Evolutionary conservation across 2,113 vertebrate species (phyloP).

Genomic region (Callocephalon fimbriatum): DNA sequence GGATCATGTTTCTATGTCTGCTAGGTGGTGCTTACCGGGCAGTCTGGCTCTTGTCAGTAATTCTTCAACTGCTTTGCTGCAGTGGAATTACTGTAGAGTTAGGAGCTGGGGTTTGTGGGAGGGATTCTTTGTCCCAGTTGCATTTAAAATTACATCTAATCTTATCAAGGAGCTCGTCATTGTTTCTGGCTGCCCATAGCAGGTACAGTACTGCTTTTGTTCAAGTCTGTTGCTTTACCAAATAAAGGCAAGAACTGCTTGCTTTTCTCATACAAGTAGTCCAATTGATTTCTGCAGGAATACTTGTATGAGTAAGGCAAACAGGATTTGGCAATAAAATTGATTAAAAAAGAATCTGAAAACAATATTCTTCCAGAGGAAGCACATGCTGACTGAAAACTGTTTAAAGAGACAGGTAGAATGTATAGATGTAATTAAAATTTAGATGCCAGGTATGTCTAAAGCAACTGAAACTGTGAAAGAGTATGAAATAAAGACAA

Average conservation of each 20-base stretch:
- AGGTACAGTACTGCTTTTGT: conserved; percentile 94
- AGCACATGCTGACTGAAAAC: conserved; percentile 74
- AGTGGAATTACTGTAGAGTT: conserved; percentile 80
- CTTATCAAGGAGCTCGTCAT: conserved; percentile 85
- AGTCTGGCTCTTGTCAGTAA: conserved; percentile 79
- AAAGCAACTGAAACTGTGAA: conserved; percentile 16
- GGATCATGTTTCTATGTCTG: conserved; percentile 78
- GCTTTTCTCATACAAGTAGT: conserved; percentile 31
- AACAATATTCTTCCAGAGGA: conserved; percentile 78
- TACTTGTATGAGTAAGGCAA: conserved; percentile 25
- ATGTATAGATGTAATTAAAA: not conserved
- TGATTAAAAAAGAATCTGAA: conserved; percentile 76
- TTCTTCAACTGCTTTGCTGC: conserved; percentile 75
- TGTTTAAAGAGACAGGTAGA: conserved; percentile 34
- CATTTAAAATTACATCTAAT: conserved; percentile 85
- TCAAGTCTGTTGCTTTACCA: conserved; percentile 79
- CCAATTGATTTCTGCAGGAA: conserved; percentile 29
- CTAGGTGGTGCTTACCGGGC: conserved; percentile 70
- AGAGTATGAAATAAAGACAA: not conserved
- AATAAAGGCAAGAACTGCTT: conserved; percentile 76
- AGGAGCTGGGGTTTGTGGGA: conserved; percentile 70
- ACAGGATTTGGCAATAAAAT: conserved; percentile 52
- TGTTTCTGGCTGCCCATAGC: conserved; percentile 82
- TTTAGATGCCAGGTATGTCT: not conserved
- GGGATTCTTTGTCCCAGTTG: conserved; percentile 78